Evolutionary conservation across 1,140 invertebrate genomes (phyloP), one percentile per base, ranked within the genome.

Genomic region (Bombus fervidus): DNA sequence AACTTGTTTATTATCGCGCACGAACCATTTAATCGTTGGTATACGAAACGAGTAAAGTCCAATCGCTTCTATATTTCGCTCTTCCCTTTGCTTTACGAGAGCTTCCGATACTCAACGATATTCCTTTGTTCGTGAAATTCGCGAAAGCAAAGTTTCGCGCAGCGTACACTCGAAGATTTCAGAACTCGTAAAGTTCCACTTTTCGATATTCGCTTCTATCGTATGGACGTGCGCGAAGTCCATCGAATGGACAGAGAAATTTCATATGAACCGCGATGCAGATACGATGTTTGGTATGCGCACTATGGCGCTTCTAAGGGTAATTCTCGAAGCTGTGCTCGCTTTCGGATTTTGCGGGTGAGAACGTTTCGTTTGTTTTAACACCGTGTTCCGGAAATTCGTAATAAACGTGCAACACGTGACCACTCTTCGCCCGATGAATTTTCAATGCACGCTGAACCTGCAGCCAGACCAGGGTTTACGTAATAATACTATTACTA

Each of bases 281-380:
- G 3, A 66, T 13, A 18, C 31, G 15, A 31, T 18, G 31, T 34
- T 34, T 9, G 8, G 25, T n/a, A 34, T 9, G 34, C 18, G 31
- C 18, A 37, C n/a, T 53, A 22, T 53, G 22, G 28, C n/a, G 31
- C 4, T 43, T 28, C 39, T 53, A 31, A n/a, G 37, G 39, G 31
- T 59, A 73, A 81, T 74, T 62, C 80, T 37, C 53, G 80, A 64
- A 15, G 53, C 53, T 18, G 37, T 25, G 0, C 15, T n/a, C 53
- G 69, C 31, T 74, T 81, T 73, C 53, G 79, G 68, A 59, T 81
- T 81, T 72, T 41, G 37, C 68, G 79, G 68, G 22, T 22, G 39
- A 64, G 18, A 74, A 43, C 41, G 39, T 57, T 72, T 6, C 80
- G 53, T 74, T 74, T 82, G 80, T 82, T 66, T 66, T 75, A 68